These are phyloP conservation scores for Zapornia atra DNA, from an alignment of 2,113 vertebrate species.

Conservation along the genomic window DNA sequence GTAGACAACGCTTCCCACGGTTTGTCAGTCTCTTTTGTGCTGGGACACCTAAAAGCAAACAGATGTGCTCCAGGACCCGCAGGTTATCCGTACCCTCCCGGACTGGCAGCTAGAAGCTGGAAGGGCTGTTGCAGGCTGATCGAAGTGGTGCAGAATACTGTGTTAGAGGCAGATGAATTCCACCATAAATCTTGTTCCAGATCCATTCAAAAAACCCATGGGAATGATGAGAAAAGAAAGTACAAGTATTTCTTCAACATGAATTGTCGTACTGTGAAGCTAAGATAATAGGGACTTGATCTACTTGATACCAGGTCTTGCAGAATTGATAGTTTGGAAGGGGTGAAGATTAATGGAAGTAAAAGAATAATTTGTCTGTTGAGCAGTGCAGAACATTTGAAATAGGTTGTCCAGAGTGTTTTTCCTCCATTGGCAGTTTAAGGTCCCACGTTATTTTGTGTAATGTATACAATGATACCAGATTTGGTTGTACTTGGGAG, in stretches of 20 bases:
- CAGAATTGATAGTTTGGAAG: background rate
- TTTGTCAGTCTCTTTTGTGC: background rate
- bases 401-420: background rate
- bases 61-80: background rate
- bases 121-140: background rate
- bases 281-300: background rate
- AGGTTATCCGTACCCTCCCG: background rate
- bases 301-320: background rate
- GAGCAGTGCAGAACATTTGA: background rate
- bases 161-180: background rate
- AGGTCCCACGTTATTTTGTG: background rate
- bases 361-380: background rate
- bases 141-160: background rate
- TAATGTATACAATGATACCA: background rate
- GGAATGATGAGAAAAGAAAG: background rate
- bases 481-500: background rate
- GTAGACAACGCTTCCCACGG: background rate
- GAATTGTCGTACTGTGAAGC: background rate
- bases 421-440: background rate
- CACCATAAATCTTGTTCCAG: background rate
- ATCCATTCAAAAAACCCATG: background rate
- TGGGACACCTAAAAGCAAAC: background rate
- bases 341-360: background rate
- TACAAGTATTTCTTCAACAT: background rate
- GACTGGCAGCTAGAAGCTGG: background rate